Conservation (phyloP, 2,888 invertebrate species). For the Drosophila rubida region DNA sequence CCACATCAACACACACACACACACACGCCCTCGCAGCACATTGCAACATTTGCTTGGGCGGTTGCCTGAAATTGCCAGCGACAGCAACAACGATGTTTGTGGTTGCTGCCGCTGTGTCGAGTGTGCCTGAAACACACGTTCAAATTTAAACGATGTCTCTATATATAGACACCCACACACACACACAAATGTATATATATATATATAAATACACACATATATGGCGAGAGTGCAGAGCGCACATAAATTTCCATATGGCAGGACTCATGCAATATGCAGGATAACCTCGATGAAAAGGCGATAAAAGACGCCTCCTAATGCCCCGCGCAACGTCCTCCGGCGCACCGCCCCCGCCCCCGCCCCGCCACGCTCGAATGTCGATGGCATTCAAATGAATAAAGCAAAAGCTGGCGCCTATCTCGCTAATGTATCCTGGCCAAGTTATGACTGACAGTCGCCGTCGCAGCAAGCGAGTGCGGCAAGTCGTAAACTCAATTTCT, state of each 20-base stretch:
- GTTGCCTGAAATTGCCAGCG: slow-evolving; percentile 54
- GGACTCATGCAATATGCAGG: slow-evolving; percentile 77
- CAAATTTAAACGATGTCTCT: slow-evolving; percentile 74
- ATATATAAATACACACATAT: not conserved
- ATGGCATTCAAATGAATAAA: slow-evolving; percentile 61
- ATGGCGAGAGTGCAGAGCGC: slow-evolving; percentile 10
- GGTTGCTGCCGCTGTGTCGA: slow-evolving; percentile 31
- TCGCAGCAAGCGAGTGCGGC: slow-evolving; percentile 35
- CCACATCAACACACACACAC: slow-evolving; percentile 57
- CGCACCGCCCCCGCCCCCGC: not conserved
- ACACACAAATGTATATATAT: not conserved
- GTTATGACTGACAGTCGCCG: slow-evolving; percentile 58
- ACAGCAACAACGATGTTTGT: slow-evolving; percentile 48
- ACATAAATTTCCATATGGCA: slow-evolving; percentile 79
- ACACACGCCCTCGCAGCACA: slow-evolving; percentile 22
- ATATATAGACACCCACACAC: slow-evolving; percentile 13
- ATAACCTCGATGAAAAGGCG: slow-evolving; percentile 80
- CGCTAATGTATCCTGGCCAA: slow-evolving; percentile 60
- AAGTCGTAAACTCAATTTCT: slow-evolving; percentile 61
- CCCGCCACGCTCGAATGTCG: too few species aligned
- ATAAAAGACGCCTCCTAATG: slow-evolving; percentile 70
- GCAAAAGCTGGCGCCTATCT: slow-evolving; percentile 57
- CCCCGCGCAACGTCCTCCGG: slow-evolving; percentile 14
- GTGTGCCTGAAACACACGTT: slow-evolving; percentile 68
- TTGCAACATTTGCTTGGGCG: slow-evolving; percentile 38